Evolutionary conservation across 2,113 vertebrate species (phyloP).

Genomic region (Oxyruncus cristatus): DNA sequence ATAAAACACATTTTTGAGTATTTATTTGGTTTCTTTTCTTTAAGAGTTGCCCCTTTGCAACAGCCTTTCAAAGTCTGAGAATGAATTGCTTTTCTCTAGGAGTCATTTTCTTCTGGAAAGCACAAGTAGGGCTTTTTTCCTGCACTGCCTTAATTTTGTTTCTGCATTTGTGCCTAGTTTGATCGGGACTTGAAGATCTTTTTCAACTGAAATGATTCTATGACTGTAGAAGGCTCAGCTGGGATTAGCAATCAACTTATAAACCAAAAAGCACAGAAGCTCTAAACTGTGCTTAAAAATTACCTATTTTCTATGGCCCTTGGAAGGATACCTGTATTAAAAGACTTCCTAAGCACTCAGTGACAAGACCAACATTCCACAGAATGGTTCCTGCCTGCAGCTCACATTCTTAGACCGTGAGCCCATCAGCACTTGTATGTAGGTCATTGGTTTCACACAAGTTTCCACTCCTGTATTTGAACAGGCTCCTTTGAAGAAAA

Average conservation of each 20-base stretch:
- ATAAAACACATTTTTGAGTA: not conserved
- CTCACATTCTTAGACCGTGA: not conserved
- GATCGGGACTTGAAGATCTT: not conserved
- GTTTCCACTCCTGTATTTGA: not conserved
- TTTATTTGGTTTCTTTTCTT: not conserved
- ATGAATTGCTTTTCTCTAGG: not conserved
- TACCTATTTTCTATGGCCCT: not conserved
- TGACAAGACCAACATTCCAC: not conserved
- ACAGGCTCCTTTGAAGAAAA: not conserved
- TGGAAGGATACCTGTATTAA: not conserved
- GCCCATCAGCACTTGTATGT: not conserved
- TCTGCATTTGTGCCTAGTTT: not conserved
- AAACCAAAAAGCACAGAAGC: not conserved
- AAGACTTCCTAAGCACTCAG: not conserved
- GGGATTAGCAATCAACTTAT: not conserved
- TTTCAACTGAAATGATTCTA: not conserved
- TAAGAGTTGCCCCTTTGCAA: not conserved
- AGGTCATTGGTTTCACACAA: not conserved
- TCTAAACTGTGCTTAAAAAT: not conserved
- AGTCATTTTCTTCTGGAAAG: not conserved
- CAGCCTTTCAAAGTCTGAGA: not conserved
- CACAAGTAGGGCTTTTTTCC: not conserved
- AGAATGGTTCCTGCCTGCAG: not conserved
- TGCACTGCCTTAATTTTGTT: not conserved
- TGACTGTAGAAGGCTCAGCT: not conserved